These are phyloP conservation scores for Drosophila sp. DNA, from an alignment of 1,140 invertebrate genomes.

Conservation along the genomic window DNA sequence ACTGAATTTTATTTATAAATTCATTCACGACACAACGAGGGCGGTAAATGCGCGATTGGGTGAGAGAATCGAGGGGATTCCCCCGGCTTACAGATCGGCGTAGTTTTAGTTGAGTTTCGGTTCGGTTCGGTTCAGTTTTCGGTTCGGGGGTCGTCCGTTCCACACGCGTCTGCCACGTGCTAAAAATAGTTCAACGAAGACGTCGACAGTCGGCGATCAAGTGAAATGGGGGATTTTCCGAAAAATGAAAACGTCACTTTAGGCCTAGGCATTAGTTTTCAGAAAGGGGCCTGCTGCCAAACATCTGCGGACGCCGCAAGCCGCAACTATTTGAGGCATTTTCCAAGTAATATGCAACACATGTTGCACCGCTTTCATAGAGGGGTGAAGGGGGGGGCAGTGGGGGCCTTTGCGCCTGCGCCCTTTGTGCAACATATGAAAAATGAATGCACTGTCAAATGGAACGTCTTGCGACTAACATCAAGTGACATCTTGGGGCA, in stretches of 20 bases:
- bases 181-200: constrained; percentile 38
- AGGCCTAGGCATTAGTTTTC: constrained; percentile 43
- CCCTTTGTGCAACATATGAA: constrained; percentile 33
- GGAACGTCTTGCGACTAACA: constrained; percentile 23
- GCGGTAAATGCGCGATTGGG: constrained; percentile 41
- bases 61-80: background rate
- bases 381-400: background rate
- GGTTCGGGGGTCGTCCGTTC: constrained; percentile 33
- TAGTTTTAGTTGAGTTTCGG: constrained; percentile 3
- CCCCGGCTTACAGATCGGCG: background rate
- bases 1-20: constrained; percentile 55
- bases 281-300: constrained; percentile 14
- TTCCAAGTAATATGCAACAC: constrained; percentile 65
- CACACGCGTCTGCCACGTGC: constrained; percentile 38
- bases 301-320: constrained; percentile 39
- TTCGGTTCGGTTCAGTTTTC: constrained; percentile 17
- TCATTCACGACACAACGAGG: constrained; percentile 53
- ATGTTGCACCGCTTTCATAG: constrained; percentile 28
- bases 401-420: constrained; percentile 38
- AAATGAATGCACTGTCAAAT: constrained; percentile 40
- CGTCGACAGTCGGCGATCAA: constrained; percentile 11
- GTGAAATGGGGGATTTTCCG: constrained; percentile 55
- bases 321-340: constrained; percentile 53
- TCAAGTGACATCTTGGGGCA: constrained; percentile 40
- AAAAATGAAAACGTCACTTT: constrained; percentile 62